Evolutionary conservation across 2,888 invertebrate genomes (phyloP), one percentile per base, ranked within the genome.

Genomic region (Orthosia gracilis): DNA sequence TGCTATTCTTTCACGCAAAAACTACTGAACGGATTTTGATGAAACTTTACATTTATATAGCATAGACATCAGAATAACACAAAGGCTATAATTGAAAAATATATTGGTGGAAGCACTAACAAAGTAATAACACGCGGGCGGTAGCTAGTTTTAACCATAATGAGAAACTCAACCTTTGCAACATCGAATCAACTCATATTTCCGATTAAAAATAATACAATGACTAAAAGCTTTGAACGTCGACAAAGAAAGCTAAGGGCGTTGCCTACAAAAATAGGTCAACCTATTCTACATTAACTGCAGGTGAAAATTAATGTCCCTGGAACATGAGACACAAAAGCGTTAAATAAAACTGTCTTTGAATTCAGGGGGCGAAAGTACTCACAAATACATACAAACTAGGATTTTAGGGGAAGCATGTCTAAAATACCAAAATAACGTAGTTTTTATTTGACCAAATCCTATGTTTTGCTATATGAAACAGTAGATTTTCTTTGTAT

Each of bases 181-280:
- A 1, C n/a, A 54, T 26, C 4, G 15, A 21, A 59, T 64, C 2
- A 13, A 31, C 12, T 12, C 11, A 23, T 58, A 57, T 2, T 31
- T 12, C 17, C 15, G 17, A 57, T 5, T 4, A n/a, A 71, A 75
- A 68, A 9, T 3, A 66, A 73, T 45, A 57, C 50, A 47, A 72
- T 50, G 62, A 58, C 1, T 73, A 79, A 67, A 49, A 49, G 40
- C 45, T 50, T 58, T 71, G 52, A 67, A 76, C 61, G 61, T 69
- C 45, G 57, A 75, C 78, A 82, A 81, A 74, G 80, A 83, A 84
- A 78, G 31, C 47, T 59, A 78, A 83, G 81, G 79, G 83, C 78
- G 83, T 72, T 68, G 76, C 65, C 78, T 62, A 73, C 80, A 76
- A 76, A 90, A 89, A 87, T 87, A 89, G 90, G 90, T 90, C 89